A percentile compares a stretch with the other conserved stretches of the same genome.
These are phyloP conservation scores for Colletes latitarsis DNA, from an alignment of 1,140 invertebrate genomes.

Conservation along the genomic window DNA sequence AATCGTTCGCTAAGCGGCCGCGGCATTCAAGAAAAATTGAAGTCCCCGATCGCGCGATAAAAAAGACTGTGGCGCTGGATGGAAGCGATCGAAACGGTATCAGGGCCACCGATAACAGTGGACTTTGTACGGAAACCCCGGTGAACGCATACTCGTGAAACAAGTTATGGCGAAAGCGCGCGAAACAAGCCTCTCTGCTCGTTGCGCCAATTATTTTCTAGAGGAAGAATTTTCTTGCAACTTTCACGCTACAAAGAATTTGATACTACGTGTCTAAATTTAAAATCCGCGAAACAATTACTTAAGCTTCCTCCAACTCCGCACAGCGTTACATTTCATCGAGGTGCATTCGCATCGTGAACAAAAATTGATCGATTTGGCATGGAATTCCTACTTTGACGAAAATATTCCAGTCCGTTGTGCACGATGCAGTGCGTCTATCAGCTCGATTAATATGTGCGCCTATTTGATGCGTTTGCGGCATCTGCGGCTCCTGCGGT, in stretches of 20 bases:
- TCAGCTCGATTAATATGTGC: constrained; percentile 36
- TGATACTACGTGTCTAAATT: too few relatives aligned
- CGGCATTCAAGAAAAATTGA: not conserved
- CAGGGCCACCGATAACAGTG: not conserved
- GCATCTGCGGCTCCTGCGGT: constrained; percentile 32
- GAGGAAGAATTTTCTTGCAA: too few relatives aligned
- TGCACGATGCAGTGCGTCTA: constrained; percentile 6
- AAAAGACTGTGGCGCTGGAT: not conserved
- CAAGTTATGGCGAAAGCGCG: too few relatives aligned
- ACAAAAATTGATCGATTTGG: too few relatives aligned
- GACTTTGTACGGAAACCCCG: constrained; percentile 5
- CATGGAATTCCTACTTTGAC: constrained; percentile 16
- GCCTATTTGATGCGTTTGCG: constrained; percentile 36
- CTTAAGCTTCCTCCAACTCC: too few relatives aligned
- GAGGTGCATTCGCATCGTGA: too few relatives aligned
- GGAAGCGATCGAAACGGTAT: not conserved
- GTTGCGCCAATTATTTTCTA: too few relatives aligned
- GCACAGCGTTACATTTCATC: too few relatives aligned
- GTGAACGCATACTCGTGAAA: too few relatives aligned
- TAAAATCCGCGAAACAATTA: too few relatives aligned
- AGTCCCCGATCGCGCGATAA: not conserved
- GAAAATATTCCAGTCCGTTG: constrained; percentile 21
- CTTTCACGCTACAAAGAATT: too few relatives aligned
- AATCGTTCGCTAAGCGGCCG: not conserved
- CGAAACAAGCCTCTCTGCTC: too few relatives aligned